Evolutionary conservation across 2,797 vertebrate genomes (phyloP), one percentile per base, ranked within the genome.

Genomic region (Phalloptychus januarius): DNA sequence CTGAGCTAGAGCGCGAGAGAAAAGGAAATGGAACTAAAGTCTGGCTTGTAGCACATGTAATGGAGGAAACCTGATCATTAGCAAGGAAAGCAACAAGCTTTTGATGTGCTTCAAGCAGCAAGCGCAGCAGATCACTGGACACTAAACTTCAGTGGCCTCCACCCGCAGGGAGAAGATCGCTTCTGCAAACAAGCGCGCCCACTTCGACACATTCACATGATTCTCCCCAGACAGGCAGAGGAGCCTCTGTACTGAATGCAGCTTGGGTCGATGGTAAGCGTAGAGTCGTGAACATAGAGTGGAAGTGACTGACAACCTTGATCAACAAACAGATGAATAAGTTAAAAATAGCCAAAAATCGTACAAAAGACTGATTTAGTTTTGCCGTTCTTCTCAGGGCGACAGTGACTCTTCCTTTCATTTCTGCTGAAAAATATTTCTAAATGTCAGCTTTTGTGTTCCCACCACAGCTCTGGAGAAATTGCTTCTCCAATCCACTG

Each of bases 121-220:
- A 70, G 42, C 79, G 85, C 81, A 56, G 82, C 76, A 76, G 77
- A 87, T 72, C 83, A 38, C 82, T 83, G 89, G 87, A 89, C 87
- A 71, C 89, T 87, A 83, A 89, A 90, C 81, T 90, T 90, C 86
- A 85, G 89, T 87, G 77, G 90, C 78, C 56, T 63, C 90, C 82
- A 69, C 87, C 86, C 86, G 65, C 88, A 25, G 83, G 88, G 65
- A 83, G 88, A 84, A 2, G 2, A 63, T 81, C 12, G 65, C 56
- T 75, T 71, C 87, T 69, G 33, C 65, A 86, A 92, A 89, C 86
- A 88, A 89, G 81, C 38, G 76, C 75, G 71, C 83, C 54, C 11
- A 8, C 78, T 58, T 70, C 16, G 1, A 48, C 74, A 42, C 61
- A 42, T 71, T 67, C 46, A 38, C 45, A 45, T 7, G 69, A 56